Evolutionary conservation across 2,113 vertebrate genomes (phyloP).

Genomic region (Ascaphus truei): DNA sequence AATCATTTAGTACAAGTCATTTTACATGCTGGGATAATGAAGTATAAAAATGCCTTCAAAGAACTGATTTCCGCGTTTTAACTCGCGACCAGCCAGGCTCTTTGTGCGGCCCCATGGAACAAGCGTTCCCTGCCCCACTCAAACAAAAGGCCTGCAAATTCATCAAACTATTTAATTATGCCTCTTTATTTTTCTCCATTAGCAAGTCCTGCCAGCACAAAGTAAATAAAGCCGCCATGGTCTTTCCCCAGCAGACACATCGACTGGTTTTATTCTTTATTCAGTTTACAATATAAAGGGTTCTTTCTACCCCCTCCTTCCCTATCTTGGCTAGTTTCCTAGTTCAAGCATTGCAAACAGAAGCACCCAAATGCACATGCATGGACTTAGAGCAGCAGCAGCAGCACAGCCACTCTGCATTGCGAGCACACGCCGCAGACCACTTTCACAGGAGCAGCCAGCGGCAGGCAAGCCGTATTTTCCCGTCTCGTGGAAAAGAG

Average conservation of each 20-base stretch:
- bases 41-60: constrained; percentile 98
- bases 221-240: constrained; percentile 78
- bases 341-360: constrained; percentile 63
- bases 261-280: constrained; percentile 78
- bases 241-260: constrained; percentile 75
- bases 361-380: constrained; percentile 65
- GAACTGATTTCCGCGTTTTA: constrained; percentile 89
- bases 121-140: constrained; percentile 68
- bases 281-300: constrained; percentile 74
- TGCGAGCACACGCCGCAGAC: constrained; percentile 64
- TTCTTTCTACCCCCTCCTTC: constrained; percentile 53
- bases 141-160: constrained; percentile 88
- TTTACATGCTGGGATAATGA: constrained; percentile 99
- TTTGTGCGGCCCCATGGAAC: constrained; percentile 76
- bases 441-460: constrained; percentile 63
- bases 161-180: constrained; percentile 98
- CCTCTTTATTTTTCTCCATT: constrained; percentile 79
- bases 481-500: constrained; percentile 79
- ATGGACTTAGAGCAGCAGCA: constrained; percentile 38
- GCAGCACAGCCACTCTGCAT: constrained; percentile 49
- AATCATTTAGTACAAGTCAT: constrained; percentile 94
- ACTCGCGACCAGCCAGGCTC: constrained; percentile 77
- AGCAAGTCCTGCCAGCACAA: constrained; percentile 75
- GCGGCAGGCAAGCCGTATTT: constrained; percentile 69
- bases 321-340: constrained; percentile 68